Conservation (phyloP, 2,797 vertebrate species). For the Sebastes flavidus region DNA sequence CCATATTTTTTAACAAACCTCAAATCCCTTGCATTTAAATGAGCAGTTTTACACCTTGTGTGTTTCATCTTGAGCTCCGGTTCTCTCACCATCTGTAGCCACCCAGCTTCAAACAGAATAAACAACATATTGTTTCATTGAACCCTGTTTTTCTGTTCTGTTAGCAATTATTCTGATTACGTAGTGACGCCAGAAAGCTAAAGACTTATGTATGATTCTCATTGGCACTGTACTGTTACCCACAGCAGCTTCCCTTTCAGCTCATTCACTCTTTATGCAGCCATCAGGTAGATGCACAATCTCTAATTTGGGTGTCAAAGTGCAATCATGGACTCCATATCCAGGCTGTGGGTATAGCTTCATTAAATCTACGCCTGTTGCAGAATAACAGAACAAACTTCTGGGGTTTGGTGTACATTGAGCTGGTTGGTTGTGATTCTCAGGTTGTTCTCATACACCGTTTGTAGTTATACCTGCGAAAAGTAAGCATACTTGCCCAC, state of each 20-base stretch:
- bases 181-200: neutral
- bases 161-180: neutral
- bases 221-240: neutral
- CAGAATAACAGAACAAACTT: neutral
- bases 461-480: too few relatives aligned
- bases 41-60: slow-evolving; percentile 27
- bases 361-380: neutral
- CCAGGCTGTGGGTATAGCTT: neutral
- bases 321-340: neutral
- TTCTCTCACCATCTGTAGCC: slow-evolving; percentile 47
- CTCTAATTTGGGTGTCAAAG: neutral
- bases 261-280: neutral
- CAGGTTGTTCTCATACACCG: neutral
- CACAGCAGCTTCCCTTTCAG: neutral
- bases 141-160: neutral
- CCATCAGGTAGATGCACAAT: neutral
- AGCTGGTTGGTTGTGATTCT: neutral
- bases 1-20: slow-evolving; percentile 22
- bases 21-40: slow-evolving; percentile 47
- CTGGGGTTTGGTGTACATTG: neutral
- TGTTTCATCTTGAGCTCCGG: slow-evolving; percentile 37
- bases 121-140: neutral
- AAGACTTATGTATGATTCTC: neutral
- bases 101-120: slow-evolving; percentile 36
- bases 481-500: too few relatives aligned